Percentiles rank a stretch among this genome's conserved stretches.
phyloP scores from a whole-genome alignment of 2,888 invertebrate species.

The Petrolisthes cinctipes region DNA sequence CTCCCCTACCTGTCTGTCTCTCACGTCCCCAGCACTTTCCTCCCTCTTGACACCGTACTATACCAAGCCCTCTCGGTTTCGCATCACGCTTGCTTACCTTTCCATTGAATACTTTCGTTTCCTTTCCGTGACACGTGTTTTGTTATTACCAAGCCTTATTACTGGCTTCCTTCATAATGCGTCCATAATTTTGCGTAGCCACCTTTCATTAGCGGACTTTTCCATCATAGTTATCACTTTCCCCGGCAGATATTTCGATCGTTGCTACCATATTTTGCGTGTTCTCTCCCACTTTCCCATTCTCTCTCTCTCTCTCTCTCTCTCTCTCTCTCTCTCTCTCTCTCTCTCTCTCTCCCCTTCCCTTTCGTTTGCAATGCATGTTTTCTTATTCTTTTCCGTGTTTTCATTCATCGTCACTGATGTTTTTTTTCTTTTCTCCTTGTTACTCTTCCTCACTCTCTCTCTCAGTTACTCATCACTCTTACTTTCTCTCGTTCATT shows the following conservation, averaged over 20 bases:
- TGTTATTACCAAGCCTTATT: neutral
- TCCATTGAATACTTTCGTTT: neutral
- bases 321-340: neutral
- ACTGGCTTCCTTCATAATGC: neutral
- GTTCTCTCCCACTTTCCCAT: neutral
- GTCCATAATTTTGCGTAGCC: neutral
- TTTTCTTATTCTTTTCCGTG: neutral
- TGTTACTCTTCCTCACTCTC: neutral
- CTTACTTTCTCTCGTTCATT: neutral
- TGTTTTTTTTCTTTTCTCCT: neutral
- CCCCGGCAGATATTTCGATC: neutral
- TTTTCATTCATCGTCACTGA: neutral
- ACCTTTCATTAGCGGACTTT: neutral
- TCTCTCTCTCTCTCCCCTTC: neutral
- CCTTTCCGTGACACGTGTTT: neutral
- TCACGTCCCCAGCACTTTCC: neutral
- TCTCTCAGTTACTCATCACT: no score
- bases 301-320: conserved; percentile 27
- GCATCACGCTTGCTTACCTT: neutral
- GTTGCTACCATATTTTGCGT: neutral
- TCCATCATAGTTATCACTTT: neutral
- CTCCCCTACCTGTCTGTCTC: neutral
- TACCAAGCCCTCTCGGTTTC: neutral
- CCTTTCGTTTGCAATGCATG: neutral
- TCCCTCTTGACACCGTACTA: neutral